Conservation (phyloP, 2,113 vertebrate genomes). For the Fregetta grallaria region DNA sequence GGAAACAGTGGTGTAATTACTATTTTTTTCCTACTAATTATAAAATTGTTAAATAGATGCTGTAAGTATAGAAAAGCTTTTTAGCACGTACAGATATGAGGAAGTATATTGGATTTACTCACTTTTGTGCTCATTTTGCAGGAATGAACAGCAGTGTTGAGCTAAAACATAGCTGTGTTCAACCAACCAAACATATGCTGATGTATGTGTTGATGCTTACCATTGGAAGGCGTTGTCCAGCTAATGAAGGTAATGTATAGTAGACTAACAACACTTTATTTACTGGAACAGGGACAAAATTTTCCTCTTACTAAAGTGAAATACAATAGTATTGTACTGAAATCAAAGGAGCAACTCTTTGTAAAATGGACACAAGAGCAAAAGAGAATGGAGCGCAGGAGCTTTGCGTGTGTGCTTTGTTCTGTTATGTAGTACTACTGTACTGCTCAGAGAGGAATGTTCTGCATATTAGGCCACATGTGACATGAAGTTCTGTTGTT, state of each 20-base stretch:
- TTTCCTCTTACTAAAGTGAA: neutral
- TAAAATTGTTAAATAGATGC: slow-evolving; percentile 2
- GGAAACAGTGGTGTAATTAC: neutral
- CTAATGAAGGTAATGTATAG: neutral
- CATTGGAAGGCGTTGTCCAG: neutral
- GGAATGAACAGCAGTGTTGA: neutral
- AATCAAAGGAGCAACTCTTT: neutral
- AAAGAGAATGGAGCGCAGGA: neutral
- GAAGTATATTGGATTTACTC: neutral
- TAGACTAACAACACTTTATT: neutral
- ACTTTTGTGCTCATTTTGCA: neutral
- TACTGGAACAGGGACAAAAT: neutral
- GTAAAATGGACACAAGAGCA: neutral
- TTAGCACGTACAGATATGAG: neutral
- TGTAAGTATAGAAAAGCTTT: neutral
- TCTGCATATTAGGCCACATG: neutral
- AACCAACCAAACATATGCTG: neutral
- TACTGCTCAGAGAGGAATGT: neutral
- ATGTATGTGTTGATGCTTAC: neutral
- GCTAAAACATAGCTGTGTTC: neutral
- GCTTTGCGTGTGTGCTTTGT: neutral
- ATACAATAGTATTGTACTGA: neutral
- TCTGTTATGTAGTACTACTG: neutral
- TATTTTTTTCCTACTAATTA: slow-evolving; percentile 25
- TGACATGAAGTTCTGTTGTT: neutral